phyloP scores from a whole-genome alignment of 2,113 vertebrate species.

The Nerophis lumbriciformis region DNA sequence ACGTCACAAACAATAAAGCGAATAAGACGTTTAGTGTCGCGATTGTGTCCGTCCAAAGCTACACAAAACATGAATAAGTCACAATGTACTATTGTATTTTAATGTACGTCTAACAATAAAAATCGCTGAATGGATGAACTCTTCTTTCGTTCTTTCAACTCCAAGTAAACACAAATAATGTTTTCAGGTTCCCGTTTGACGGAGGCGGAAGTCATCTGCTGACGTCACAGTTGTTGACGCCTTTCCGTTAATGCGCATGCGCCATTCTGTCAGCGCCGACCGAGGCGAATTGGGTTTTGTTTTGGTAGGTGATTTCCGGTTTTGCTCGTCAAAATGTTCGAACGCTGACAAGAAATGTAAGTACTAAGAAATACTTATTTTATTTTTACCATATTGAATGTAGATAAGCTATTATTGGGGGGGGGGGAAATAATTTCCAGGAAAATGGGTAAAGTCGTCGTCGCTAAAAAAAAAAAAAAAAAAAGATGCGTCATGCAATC shows the following conservation, averaged over 20 bases:
- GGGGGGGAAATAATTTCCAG: background rate
- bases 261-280: conserved; percentile 11
- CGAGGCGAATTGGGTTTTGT: conserved; percentile 21
- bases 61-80: too few relatives aligned
- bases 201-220: background rate
- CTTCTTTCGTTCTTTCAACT: background rate
- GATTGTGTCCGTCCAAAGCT: too few relatives aligned
- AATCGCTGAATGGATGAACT: too few relatives aligned
- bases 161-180: background rate
- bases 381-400: too few relatives aligned
- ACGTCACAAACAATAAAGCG: background rate
- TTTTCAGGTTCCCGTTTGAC: background rate
- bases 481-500: too few relatives aligned
- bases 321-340: background rate
- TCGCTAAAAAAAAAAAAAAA: too few relatives aligned
- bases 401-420: too few relatives aligned
- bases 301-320: background rate
- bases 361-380: too few relatives aligned
- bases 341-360: background rate
- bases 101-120: too few relatives aligned
- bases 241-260: conserved; percentile 49
- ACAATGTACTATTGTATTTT: too few relatives aligned
- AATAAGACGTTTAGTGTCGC: too few relatives aligned
- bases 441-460: too few relatives aligned
- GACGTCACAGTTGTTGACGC: conserved; percentile 28